Base-by-base conservation (phyloP, 1,140 invertebrate species). In the Drosophila serrata region DNA sequence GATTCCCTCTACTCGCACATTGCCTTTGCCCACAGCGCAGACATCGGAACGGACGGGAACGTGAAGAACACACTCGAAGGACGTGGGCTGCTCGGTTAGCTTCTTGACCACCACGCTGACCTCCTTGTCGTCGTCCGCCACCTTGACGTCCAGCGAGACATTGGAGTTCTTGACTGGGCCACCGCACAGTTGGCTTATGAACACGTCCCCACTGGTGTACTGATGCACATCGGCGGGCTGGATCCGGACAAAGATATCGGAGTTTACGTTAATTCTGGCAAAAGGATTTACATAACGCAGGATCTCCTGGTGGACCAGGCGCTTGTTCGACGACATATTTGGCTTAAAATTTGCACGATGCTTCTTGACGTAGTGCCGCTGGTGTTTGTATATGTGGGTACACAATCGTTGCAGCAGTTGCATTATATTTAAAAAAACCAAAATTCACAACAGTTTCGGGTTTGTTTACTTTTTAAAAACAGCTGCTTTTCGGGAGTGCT, bases 201-300 rank as follows among this genome's bases (percentile, higher is more conserved):
- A 69, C 7, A 81, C 84, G 77, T 92, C 69, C 0, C 85, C 87
- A 40, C 70, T 82, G 19, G 82, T 82, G 57, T 91, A 81, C 31
- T 79, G 69, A 60, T 88, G 76, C 1, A 92, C 78, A 62, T 92
- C 88, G 0, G 75, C 82, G 0, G 82, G 76, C 27, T 81, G 69
- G 5, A 92, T 46, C 35, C 67, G 73, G 3, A 92, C 19, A 12
- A 60, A 72, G 7, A 92, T 74, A 39, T 92, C 88, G 0, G 86
- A 81, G 13, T 57, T 58, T 0, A 92, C 63, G 51, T 90, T 92
- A 19, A 92, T 92, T 24, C 78, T 73, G 24, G 91, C 75, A 42
- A 62, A 73, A 0, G 90, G 90, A 58, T 91, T 88, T 78, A 92
- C 74, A 64, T 92, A 92, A 70, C 67, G 87, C 29, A 90, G 39